Conservation (phyloP, 2,797 vertebrate species). For the Falco concolor region DNA sequence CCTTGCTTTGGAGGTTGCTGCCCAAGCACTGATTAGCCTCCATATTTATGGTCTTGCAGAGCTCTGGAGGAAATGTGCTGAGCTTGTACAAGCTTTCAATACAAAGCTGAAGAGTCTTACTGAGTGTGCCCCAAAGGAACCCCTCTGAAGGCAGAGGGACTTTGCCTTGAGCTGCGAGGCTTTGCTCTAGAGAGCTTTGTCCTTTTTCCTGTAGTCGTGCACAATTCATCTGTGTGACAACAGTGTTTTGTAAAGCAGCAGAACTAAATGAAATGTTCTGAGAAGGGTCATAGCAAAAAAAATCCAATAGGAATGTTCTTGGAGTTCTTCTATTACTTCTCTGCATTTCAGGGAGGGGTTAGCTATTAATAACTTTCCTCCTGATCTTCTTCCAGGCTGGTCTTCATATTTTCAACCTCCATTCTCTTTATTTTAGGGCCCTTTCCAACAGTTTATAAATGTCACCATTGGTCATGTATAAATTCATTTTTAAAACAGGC, state of each 20-base stretch:
- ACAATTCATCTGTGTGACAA: not conserved
- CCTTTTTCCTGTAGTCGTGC: not conserved
- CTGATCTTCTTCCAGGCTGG: not conserved
- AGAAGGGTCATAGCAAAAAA: not conserved
- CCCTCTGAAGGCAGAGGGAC: not conserved
- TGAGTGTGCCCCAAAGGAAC: not conserved
- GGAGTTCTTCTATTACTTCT: not conserved
- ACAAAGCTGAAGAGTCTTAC: not conserved
- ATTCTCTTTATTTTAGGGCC: slow-evolving; percentile 23
- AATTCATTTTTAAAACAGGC: not conserved
- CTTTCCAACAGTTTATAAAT: slow-evolving; percentile 10
- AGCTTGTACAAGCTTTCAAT: not conserved
- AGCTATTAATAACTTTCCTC: slow-evolving; percentile 6
- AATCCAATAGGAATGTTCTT: not conserved
- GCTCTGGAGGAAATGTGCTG: not conserved
- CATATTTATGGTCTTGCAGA: not conserved
- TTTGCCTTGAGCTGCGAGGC: not conserved
- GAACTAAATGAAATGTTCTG: not conserved
- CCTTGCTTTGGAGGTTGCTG: not conserved
- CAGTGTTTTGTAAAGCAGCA: not conserved
- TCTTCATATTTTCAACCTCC: not conserved
- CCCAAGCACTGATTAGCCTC: not conserved
- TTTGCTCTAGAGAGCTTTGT: not conserved
- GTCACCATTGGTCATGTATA: not conserved
- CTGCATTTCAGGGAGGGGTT: not conserved